phyloP scores from a whole-genome alignment of 1,140 invertebrate species.

The Uloborus diversus region DNA sequence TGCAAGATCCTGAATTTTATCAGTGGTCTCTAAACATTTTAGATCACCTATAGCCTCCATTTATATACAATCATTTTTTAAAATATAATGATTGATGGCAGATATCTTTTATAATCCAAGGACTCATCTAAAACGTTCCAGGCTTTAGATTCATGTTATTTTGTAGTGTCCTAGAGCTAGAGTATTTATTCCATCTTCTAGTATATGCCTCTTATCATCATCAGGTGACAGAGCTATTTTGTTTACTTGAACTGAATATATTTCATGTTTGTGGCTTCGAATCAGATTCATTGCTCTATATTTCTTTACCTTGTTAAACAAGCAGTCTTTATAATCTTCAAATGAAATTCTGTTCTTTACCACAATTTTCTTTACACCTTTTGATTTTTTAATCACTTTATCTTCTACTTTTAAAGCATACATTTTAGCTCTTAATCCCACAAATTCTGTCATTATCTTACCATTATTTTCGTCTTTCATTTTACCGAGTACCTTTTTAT shows the following conservation, averaged over 20 bases:
- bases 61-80: too few relatives aligned
- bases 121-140: too few relatives aligned
- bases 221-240: background rate
- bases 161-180: background rate
- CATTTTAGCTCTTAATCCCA: slow-evolving; percentile 66
- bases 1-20: too few relatives aligned
- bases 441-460: slow-evolving; percentile 63
- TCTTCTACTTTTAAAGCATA: slow-evolving; percentile 61
- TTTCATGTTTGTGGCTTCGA: slow-evolving; percentile 45
- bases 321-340: slow-evolving; percentile 57
- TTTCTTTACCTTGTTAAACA: slow-evolving; percentile 42
- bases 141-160: too few relatives aligned
- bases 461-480: slow-evolving; percentile 68
- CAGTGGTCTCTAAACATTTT: too few relatives aligned
- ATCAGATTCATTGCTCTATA: slow-evolving; percentile 56
- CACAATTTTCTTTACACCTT: slow-evolving; percentile 57
- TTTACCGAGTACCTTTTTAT: slow-evolving; percentile 68
- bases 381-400: slow-evolving; percentile 56
- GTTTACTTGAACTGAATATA: slow-evolving; percentile 42
- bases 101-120: too few relatives aligned
- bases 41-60: too few relatives aligned
- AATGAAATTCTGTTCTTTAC: slow-evolving; percentile 55
- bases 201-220: slow-evolving; percentile 9
- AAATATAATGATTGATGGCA: too few relatives aligned
- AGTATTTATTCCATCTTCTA: background rate